A percentile compares a stretch with the other conserved stretches of the same genome.
Conservation (phyloP, 2,797 vertebrate species). For the Rhinogobio ventralis region DNA sequence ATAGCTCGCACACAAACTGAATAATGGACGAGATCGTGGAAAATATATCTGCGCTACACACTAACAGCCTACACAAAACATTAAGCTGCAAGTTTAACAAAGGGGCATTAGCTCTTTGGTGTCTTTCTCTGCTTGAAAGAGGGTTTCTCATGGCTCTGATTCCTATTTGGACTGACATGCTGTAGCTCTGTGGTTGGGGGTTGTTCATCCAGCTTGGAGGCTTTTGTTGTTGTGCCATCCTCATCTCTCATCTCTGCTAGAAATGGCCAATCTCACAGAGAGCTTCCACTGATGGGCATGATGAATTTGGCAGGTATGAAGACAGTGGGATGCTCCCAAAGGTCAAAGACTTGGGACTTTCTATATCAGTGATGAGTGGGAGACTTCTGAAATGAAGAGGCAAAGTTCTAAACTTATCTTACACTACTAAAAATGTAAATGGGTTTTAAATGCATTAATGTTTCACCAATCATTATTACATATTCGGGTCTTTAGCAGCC, state of each 20-base stretch:
- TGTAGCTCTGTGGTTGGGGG: slow-evolving; percentile 33
- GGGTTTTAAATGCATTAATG: no score
- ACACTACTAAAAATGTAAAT: neutral
- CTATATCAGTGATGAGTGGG: slow-evolving; percentile 13
- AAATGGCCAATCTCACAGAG: slow-evolving; percentile 22
- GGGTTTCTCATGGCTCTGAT: slow-evolving; percentile 42
- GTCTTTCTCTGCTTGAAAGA: slow-evolving; percentile 5
- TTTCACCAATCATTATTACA: no score
- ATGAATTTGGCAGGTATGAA: slow-evolving; percentile 31
- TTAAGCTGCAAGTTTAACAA: slow-evolving; percentile 42
- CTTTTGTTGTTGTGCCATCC: slow-evolving; percentile 51
- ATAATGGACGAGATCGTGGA: slow-evolving; percentile 35
- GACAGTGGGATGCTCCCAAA: slow-evolving; percentile 16
- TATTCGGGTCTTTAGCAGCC: no score
- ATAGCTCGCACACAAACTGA: slow-evolving; percentile 34
- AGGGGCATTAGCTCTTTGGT: slow-evolving; percentile 29
- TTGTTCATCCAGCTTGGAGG: slow-evolving; percentile 37
- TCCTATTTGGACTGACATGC: slow-evolving; percentile 50
- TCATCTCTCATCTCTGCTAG: slow-evolving; percentile 39
- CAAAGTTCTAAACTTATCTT: neutral
- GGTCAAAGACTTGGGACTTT: slow-evolving; percentile 39
- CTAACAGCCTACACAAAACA: slow-evolving; percentile 19
- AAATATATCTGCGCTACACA: slow-evolving; percentile 28
- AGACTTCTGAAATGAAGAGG: slow-evolving; percentile 11
- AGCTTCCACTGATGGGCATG: slow-evolving; percentile 35